Conservation (phyloP, 1,140 invertebrate genomes). For the Heliconius himera region DNA sequence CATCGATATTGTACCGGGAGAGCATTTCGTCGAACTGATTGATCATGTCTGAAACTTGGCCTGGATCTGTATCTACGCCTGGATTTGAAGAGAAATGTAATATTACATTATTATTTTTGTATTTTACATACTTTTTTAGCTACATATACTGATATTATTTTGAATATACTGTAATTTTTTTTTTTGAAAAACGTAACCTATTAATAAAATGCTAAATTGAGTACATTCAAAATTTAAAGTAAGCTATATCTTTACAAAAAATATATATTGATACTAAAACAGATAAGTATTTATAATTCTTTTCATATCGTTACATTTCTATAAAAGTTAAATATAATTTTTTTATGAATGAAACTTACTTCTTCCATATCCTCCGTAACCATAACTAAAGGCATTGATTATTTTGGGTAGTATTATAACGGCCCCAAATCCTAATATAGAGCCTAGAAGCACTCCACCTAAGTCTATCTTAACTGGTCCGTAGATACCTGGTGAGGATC, state of each 20-base stretch:
- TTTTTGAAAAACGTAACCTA: too few species aligned
- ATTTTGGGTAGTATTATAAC: conserved; percentile 90
- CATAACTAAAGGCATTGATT: conserved; percentile 86
- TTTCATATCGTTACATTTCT: too few species aligned
- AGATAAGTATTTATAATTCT: too few species aligned
- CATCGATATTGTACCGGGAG: conserved; percentile 89
- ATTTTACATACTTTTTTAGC: too few species aligned
- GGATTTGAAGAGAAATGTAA: conserved; percentile 18
- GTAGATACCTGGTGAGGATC: conserved; percentile 78
- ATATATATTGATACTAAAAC: too few species aligned
- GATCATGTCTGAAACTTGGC: conserved; percentile 85
- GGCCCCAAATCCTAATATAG: conserved; percentile 89
- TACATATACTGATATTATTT: too few species aligned
- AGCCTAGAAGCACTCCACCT: conserved; percentile 89
- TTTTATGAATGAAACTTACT: conserved; percentile 83
- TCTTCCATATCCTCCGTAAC: conserved; percentile 86
- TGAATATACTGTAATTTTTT: too few species aligned
- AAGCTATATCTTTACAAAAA: too few species aligned
- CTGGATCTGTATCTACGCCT: conserved; percentile 85
- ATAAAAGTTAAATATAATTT: background rate
- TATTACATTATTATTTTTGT: too few species aligned
- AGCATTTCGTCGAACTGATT: conserved; percentile 87
- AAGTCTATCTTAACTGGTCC: conserved; percentile 90
- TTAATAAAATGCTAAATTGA: too few species aligned
- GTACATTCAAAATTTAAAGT: too few species aligned